Evolutionary conservation across 2,888 invertebrate species (phyloP).

Genomic region (Ochropacha duplaris): DNA sequence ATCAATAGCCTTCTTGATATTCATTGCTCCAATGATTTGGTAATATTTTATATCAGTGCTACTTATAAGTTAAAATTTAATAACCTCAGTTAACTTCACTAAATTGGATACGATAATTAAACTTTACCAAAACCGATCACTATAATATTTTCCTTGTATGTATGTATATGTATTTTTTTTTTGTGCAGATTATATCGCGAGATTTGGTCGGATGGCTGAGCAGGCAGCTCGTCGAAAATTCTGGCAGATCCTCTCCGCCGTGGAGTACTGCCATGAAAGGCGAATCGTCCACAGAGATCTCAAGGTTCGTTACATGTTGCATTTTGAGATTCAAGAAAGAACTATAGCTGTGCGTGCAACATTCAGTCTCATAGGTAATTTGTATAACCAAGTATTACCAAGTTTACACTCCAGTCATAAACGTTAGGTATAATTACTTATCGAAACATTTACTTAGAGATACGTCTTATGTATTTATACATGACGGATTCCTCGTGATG

Average conservation of each 20-base stretch:
- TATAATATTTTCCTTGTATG: too few relatives aligned
- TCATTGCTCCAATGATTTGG: not conserved
- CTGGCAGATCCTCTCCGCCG: conserved; percentile 98
- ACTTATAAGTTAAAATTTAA: not conserved
- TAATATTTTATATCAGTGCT: not conserved
- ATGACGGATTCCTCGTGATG: not conserved
- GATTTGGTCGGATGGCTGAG: conserved; percentile 97
- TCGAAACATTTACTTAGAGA: not conserved
- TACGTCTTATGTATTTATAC: not conserved
- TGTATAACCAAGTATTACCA: too few relatives aligned
- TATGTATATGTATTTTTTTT: not conserved
- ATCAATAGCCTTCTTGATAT: conserved; percentile 9
- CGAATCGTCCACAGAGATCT: conserved; percentile 98
- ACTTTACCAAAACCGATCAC: not conserved
- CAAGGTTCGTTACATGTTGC: conserved; percentile 83
- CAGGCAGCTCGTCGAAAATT: conserved; percentile 95
- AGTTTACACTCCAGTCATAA: not conserved
- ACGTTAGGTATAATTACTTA: not conserved
- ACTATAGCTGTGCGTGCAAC: not conserved
- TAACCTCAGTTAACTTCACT: too few relatives aligned
- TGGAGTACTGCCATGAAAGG: conserved; percentile 97
- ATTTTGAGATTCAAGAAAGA: not conserved
- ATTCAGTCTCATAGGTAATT: not conserved
- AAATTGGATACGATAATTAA: not conserved
- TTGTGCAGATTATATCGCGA: conserved; percentile 93